phyloP scores from a whole-genome alignment of 2,113 vertebrate species.

The Vulpes lagopus region DNA sequence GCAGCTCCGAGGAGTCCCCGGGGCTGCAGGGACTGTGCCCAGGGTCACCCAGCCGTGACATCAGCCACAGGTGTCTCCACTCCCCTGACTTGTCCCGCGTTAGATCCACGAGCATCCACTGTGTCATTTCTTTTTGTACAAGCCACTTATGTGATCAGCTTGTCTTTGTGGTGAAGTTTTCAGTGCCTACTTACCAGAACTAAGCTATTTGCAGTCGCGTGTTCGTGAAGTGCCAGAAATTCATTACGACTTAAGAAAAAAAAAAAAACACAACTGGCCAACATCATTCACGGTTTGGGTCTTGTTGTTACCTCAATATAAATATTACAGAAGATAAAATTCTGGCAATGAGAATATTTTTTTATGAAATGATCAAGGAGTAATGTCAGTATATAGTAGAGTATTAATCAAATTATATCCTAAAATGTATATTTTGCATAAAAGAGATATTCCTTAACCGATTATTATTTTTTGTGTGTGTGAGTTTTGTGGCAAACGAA shows the following conservation, averaged over 20 bases:
- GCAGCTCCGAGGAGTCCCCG: no score
- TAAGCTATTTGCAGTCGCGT: conserved; percentile 76
- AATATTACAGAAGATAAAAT: conserved; percentile 87
- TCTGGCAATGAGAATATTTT: conserved; percentile 88
- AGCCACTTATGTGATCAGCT: conserved; percentile 69
- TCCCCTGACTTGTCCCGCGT: conserved; percentile 76
- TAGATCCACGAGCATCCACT: conserved; percentile 73
- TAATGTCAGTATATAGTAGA: conserved; percentile 84
- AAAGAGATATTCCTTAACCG: conserved; percentile 89
- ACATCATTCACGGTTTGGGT: conserved; percentile 84
- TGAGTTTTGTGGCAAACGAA: conserved; percentile 90
- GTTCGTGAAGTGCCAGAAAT: conserved; percentile 83
- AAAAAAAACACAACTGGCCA: conserved; percentile 50
- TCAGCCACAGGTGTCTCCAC: conserved; percentile 74
- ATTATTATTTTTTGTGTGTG: conserved; percentile 81
- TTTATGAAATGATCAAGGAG: conserved; percentile 83
- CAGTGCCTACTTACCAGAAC: conserved; percentile 76
- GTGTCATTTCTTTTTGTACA: conserved; percentile 80
- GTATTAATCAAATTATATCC: conserved; percentile 87
- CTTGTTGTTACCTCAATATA: conserved; percentile 89
- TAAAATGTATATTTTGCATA: conserved; percentile 92
- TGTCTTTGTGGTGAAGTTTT: conserved; percentile 83
- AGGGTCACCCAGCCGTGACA: no score
- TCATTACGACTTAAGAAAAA: conserved; percentile 72
- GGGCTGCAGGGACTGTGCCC: no score